Base-by-base conservation (phyloP, 2,888 invertebrate species). In the Drosophila siamana region DNA sequence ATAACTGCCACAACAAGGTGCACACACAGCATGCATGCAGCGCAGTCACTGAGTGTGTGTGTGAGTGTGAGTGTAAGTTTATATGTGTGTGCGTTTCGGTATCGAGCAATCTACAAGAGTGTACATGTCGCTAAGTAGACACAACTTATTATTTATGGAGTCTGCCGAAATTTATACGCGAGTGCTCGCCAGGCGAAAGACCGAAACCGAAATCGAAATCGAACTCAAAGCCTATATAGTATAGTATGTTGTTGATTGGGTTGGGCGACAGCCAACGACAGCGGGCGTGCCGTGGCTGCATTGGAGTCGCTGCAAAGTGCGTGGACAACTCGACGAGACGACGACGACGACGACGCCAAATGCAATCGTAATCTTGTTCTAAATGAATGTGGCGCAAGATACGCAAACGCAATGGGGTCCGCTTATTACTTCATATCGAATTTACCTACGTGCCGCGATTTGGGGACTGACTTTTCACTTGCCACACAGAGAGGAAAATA, bases 341-440 rank as follows among this genome's bases (percentile, higher is more conserved):
- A 60, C 30, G 30, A 66, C 36, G 55, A 63, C 59, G 64, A 47
- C 52, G 55, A 66, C 59, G 65, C 52, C 52, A 52, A 33, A 51
- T 43, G 69, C 67, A 80, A 75, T 69, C 66, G 73, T 74, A 77
- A 82, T 87, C 89, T 82, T 82, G 86, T 86, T 88, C 86, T 86
- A 89, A 88, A 78, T 78, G 72, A 82, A 75, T 85, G 80, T 86
- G 88, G 66, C 80, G 88, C 88, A 85, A 85, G 88, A 86, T 76
- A 71, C 66, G 69, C 74, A 48, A 55, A 71, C 64, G 69, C 74
- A 48, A 55, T 59, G 43, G 56, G 24, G 24, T 16, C 57, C 74
- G 66, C 79, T 60, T 86, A 85, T 85, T 85, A 84, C 88, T 85
- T 83, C 84, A 85, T 74, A 72, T 83, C 72, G 63, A 75, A 83